These are phyloP conservation scores for Morphnarchus princeps DNA, from an alignment of 2,113 vertebrate genomes.

Conservation along the genomic window DNA sequence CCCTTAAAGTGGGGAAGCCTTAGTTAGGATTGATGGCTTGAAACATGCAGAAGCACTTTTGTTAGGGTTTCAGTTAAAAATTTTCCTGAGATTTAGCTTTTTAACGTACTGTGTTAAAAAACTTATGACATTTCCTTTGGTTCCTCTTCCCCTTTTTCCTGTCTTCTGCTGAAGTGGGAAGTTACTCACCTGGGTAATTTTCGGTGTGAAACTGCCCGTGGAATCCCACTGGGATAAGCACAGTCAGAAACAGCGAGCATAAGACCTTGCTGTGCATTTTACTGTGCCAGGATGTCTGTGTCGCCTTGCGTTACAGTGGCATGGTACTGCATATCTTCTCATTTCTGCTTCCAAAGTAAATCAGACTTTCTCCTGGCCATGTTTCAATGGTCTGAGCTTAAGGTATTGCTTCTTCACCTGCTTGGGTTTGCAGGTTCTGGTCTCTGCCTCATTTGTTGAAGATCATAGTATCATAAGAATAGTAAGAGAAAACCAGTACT, in stretches of 20 bases:
- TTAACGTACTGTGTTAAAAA: background rate
- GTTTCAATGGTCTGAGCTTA: background rate
- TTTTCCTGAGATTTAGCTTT: background rate
- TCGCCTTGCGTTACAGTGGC: background rate
- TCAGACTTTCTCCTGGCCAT: background rate
- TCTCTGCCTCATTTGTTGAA: background rate
- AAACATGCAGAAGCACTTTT: background rate
- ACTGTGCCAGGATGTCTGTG: background rate
- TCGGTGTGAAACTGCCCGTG: background rate
- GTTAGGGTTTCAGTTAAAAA: background rate
- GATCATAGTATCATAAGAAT: no score
- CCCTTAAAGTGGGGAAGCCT: background rate
- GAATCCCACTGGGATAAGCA: background rate
- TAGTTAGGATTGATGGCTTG: background rate
- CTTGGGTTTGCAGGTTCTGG: background rate
- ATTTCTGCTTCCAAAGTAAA: background rate
- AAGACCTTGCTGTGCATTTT: background rate
- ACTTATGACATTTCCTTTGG: background rate
- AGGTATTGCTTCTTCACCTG: background rate
- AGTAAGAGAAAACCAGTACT: background rate
- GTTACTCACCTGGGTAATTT: background rate
- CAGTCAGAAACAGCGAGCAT: rapidly evolving
- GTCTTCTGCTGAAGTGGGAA: background rate
- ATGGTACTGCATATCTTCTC: background rate
- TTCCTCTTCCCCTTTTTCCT: background rate